Conservation (phyloP, 2,797 vertebrate genomes). For the Remorina albescens region DNA sequence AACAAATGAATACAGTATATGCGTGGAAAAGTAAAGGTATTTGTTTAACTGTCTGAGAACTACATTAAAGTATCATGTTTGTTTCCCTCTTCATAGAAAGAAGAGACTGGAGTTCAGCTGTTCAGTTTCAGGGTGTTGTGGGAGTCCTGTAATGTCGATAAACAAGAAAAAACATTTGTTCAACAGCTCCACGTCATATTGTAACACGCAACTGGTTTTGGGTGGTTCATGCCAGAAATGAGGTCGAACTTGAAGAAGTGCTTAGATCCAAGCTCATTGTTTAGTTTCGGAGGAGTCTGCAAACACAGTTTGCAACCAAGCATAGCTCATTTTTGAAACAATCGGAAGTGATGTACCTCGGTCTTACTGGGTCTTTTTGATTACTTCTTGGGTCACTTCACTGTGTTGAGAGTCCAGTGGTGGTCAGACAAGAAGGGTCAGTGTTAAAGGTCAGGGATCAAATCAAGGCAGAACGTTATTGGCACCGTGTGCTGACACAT, state of each 20-base stretch:
- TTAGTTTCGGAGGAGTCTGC: slow-evolving; percentile 60
- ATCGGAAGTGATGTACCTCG: slow-evolving; percentile 33
- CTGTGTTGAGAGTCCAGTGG: slow-evolving; percentile 75
- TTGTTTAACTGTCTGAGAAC: not conserved
- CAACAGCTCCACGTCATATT: not conserved
- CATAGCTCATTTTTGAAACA: slow-evolving; percentile 36
- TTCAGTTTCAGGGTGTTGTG: not conserved
- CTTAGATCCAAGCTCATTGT: slow-evolving; percentile 45
- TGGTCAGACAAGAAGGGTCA: slow-evolving; percentile 64
- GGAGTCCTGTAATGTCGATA: not conserved
- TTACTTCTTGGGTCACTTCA: slow-evolving; percentile 69
- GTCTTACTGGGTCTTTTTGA: slow-evolving; percentile 42
- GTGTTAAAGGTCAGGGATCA: slow-evolving; percentile 75
- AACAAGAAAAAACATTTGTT: slow-evolving; percentile 6
- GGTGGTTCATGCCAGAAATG: slow-evolving; percentile 25
- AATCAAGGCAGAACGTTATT: slow-evolving; percentile 71
- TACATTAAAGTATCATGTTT: too few species aligned
- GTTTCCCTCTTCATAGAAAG: not conserved
- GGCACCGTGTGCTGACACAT: slow-evolving; percentile 69
- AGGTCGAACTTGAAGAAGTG: slow-evolving; percentile 82
- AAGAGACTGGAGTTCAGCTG: not conserved
- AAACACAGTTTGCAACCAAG: slow-evolving; percentile 77
- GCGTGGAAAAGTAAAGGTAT: not conserved
- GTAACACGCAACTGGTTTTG: slow-evolving; percentile 8
- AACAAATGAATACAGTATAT: not conserved